These are phyloP conservation scores for Paragorgia papillata DNA, from an alignment of 92 coral and sea anemone genomes.

Conservation along the genomic window DNA sequence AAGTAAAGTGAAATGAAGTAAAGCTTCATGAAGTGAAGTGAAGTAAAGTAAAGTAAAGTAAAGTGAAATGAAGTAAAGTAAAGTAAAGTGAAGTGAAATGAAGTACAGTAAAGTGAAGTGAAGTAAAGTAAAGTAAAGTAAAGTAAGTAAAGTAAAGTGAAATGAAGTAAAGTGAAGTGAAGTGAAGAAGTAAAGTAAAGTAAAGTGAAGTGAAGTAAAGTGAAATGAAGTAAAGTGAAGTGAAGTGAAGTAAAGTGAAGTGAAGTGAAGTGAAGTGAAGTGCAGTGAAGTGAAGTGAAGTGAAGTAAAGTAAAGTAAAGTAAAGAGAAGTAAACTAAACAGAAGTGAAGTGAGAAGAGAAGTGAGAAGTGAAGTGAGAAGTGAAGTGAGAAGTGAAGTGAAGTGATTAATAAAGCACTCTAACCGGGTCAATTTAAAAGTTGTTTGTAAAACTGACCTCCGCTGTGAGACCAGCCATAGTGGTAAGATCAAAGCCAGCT, in stretches of 20 bases:
- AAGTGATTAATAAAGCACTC: too few relatives aligned
- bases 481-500: slow-evolving; percentile 93
- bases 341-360: slow-evolving; percentile 15
- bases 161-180: slow-evolving; percentile 1
- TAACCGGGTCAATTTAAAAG: too few relatives aligned
- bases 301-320: slow-evolving; percentile 5
- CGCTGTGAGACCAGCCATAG: slow-evolving; percentile 78
- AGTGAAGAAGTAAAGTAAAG: not conserved
- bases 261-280: slow-evolving; percentile 14
- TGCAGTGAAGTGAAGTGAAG: slow-evolving; percentile 5
- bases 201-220: not conserved
- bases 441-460: slow-evolving; percentile 62
- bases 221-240: not conserved
- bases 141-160: slow-evolving; percentile 6
- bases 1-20: not conserved
- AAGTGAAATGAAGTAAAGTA: not conserved
- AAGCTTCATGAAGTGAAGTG: not conserved
- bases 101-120: slow-evolving; percentile 8
- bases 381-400: slow-evolving; percentile 4
- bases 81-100: slow-evolving; percentile 11
- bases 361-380: slow-evolving; percentile 12
- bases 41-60: slow-evolving; percentile 16
- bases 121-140: slow-evolving; percentile 2
- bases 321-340: not conserved
- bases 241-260: not conserved